phyloP scores from a whole-genome alignment of 2,113 vertebrate genomes.

The Oncorhynchus mykiss region DNA sequence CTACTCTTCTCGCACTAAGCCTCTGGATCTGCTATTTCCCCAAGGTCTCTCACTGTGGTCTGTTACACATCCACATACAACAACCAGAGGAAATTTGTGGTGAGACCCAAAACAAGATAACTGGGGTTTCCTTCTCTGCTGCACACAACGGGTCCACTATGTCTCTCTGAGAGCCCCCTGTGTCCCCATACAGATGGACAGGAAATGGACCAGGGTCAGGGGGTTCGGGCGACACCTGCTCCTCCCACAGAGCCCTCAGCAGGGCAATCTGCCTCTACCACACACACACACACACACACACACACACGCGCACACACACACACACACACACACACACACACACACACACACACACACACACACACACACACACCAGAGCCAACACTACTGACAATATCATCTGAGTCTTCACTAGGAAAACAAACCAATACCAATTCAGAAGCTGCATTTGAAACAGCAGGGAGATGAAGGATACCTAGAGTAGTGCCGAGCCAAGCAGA shows the following conservation, averaged over 20 bases:
- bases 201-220: slow-evolving; percentile 52
- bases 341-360: not conserved
- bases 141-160: slow-evolving; percentile 47
- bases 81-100: not conserved
- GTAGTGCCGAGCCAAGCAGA: not conserved
- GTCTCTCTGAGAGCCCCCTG: slow-evolving; percentile 40
- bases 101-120: not conserved
- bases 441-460: not conserved
- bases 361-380: not conserved
- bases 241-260: slow-evolving; percentile 1
- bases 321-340: slow-evolving; percentile 9
- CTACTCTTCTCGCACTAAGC: no score
- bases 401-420: not conserved
- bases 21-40: not conserved
- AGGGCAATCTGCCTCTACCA: slow-evolving; percentile 5
- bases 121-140: slow-evolving; percentile 48
- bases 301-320: no score
- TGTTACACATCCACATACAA: not conserved
- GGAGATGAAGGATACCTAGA: not conserved
- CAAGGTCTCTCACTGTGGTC: not conserved
- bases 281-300: slow-evolving; percentile 10
- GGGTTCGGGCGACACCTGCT: slow-evolving; percentile 58
- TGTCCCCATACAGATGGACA: slow-evolving; percentile 60
- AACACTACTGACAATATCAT: not conserved
- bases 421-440: not conserved